Base-by-base conservation (phyloP, 2,113 vertebrate species). In the Empidonax alnorum region DNA sequence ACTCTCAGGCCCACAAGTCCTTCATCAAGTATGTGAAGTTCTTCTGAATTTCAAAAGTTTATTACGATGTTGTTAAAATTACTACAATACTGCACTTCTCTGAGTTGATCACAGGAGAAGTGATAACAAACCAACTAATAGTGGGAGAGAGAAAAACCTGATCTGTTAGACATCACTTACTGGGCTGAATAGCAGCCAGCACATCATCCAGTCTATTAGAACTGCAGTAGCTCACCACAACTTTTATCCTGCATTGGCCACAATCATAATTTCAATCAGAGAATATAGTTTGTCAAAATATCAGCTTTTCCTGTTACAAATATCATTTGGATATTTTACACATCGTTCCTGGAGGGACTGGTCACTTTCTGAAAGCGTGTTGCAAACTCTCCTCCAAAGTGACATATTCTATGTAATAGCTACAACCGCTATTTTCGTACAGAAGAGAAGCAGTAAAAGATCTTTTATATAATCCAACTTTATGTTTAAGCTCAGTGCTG, bases 241-340 rank as follows among this genome's bases (percentile, higher is more conserved):
- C 63, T 90, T 86, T 27, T 52, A 46, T 20, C 78, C 42, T 33
- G 4, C 10, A 2, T 18, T 58, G 69, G 15, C 66, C 58, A 44
- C 42, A 10, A 39, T 39, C 28, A 75, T 92, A 77, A 94, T 97
- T 95, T 94, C 76, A 82, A 18, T 73, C 10, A 79, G 56, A 94
- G 11, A 95, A 56, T 90, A 67, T 4, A 90, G 37, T 85, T 87
- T 90, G 44, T 52, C 77, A 71, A 83, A 93, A 91, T 46, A 89
- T 6, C 37, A 67, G 47, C 58, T 52, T 92, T 87, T 9, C 5
- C 33, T 56, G 56, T 33, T 80, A 33, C 68, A 95, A 96, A 73
- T 63, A 83, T 49, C 24, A 44, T 31, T 68, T 2, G 24, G 46
- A 20, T 72, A 37, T 71, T 96, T 89, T 61, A 44, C 33, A 23